phyloP scores from a whole-genome alignment of 2,113 vertebrate genomes.

The Phasianus colchicus region DNA sequence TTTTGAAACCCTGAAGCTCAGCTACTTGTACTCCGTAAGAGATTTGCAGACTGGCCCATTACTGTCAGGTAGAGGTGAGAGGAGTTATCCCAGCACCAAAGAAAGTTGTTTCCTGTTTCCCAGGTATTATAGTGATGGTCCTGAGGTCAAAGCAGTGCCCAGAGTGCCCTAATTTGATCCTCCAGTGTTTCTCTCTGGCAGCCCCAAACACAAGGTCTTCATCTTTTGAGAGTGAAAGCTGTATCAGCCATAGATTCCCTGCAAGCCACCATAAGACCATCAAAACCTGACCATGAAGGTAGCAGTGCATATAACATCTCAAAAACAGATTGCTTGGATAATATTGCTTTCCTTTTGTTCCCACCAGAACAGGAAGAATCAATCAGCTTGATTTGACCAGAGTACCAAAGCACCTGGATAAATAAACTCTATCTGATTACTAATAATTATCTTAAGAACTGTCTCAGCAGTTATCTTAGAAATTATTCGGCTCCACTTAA shows the following conservation, averaged over 20 bases:
- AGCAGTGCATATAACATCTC: neutral
- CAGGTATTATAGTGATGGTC: neutral
- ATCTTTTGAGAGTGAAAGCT: neutral
- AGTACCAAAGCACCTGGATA: neutral
- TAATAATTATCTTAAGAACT: neutral
- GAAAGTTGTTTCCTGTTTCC: neutral
- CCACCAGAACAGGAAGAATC: neutral
- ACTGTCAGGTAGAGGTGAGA: neutral
- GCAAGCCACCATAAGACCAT: neutral
- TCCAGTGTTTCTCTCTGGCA: neutral
- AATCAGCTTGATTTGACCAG: neutral
- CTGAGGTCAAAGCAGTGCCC: neutral
- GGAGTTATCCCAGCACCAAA: neutral
- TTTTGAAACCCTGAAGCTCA: neutral
- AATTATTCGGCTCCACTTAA: neutral
- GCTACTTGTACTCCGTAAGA: neutral
- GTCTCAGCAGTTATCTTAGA: neutral
- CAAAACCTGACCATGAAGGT: neutral
- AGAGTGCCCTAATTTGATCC: neutral
- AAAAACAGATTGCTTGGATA: neutral
- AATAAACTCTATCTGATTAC: neutral
- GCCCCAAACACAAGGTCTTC: neutral
- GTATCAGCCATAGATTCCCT: neutral
- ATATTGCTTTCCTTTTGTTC: neutral
- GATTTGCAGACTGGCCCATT: neutral